A percentile compares a stretch with the other conserved stretches of the same genome.
phyloP scores from a whole-genome alignment of 2,888 invertebrate species.

The Chloroclystis v-ata region DNA sequence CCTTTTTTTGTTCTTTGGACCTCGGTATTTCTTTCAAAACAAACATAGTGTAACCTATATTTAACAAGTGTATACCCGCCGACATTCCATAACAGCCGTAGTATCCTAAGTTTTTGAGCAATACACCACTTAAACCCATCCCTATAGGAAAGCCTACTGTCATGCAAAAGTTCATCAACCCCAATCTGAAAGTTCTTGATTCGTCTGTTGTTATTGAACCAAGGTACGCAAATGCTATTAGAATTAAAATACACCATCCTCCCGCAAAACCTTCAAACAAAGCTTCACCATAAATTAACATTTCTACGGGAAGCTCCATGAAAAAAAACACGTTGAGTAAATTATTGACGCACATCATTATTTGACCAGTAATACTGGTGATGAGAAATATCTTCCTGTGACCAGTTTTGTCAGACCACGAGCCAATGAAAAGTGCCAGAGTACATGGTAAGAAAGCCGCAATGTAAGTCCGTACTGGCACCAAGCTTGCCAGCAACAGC shows the following conservation, averaged over 20 bases:
- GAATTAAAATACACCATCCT: constrained; percentile 89
- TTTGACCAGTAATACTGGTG: constrained; percentile 83
- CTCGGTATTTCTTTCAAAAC: constrained; percentile 80
- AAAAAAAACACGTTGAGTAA: constrained; percentile 87
- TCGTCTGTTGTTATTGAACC: constrained; percentile 87
- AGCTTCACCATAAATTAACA: constrained; percentile 84
- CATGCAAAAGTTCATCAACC: constrained; percentile 89
- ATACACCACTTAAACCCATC: constrained; percentile 87
- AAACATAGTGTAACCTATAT: constrained; percentile 82
- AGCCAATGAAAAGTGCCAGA: constrained; percentile 86
- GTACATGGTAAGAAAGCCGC: constrained; percentile 87
- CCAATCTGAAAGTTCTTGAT: constrained; percentile 88
- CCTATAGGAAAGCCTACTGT: constrained; percentile 93
- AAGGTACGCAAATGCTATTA: constrained; percentile 89
- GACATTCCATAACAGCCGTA: constrained; percentile 87
- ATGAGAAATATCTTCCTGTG: constrained; percentile 85
- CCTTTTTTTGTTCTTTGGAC: constrained; percentile 51
- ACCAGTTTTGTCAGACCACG: constrained; percentile 83
- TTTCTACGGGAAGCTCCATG: constrained; percentile 84
- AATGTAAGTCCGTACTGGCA: constrained; percentile 88
- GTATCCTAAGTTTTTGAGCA: constrained; percentile 83
- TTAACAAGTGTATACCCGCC: constrained; percentile 80
- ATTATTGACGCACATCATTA: constrained; percentile 82
- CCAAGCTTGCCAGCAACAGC: constrained; percentile 83
- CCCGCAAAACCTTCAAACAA: constrained; percentile 86